A percentile compares a stretch with the other conserved stretches of the same genome.
Conservation (phyloP, 2,888 invertebrate species). For the Orthosia gracilis region DNA sequence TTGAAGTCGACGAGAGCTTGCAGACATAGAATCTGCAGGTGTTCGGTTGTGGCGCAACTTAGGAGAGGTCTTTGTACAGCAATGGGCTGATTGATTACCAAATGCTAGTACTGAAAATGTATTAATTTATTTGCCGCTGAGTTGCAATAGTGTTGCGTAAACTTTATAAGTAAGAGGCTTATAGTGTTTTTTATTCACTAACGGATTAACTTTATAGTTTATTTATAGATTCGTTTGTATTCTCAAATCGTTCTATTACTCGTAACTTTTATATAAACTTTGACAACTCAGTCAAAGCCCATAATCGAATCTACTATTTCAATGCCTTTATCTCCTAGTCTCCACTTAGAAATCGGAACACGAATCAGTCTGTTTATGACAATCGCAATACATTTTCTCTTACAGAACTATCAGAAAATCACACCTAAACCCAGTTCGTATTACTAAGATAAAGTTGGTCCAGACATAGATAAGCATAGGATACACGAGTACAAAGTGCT, state of each 20-base stretch:
- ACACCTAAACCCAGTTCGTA: constrained; percentile 60
- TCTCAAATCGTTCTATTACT: neutral
- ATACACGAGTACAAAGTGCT: constrained; percentile 73
- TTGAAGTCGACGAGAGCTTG: neutral
- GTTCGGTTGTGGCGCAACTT: constrained; percentile 4
- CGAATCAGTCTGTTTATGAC: constrained; percentile 3
- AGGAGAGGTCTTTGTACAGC: neutral
- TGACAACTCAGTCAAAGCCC: neutral
- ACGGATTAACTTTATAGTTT: neutral
- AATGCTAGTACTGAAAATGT: constrained; percentile 9
- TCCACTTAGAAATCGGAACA: neutral
- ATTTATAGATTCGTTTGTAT: neutral
- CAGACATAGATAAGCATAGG: constrained; percentile 67
- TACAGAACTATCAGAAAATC: constrained; percentile 33
- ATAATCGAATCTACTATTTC: neutral
- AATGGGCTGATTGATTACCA: neutral
- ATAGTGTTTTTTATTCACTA: neutral
- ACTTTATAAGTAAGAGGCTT: neutral
- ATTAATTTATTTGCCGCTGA: neutral
- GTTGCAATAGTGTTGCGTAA: neutral
- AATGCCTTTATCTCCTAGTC: neutral
- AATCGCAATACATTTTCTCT: constrained; percentile 12
- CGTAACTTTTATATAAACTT: neutral
- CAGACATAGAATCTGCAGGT: neutral
- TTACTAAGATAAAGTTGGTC: constrained; percentile 65